phyloP scores from a whole-genome alignment of 2,888 invertebrate genomes.

The Cotesia congregata region DNA sequence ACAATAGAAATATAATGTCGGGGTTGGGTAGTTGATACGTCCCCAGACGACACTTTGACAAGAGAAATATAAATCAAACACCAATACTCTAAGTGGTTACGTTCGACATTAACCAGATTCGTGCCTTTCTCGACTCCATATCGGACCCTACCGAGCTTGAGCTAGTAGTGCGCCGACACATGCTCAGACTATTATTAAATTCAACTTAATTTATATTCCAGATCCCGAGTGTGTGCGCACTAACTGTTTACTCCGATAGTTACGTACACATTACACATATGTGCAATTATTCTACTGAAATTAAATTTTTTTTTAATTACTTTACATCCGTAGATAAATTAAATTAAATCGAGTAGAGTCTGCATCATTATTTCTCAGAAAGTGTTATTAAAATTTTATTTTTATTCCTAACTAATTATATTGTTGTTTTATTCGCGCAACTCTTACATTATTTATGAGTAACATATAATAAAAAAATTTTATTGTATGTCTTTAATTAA shows the following conservation, averaged over 20 bases:
- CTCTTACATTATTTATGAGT: no score
- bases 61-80: slow-evolving; percentile 69
- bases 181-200: slow-evolving; percentile 29
- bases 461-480: no score
- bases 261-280: slow-evolving; percentile 56
- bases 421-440: no score
- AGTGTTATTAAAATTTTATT: background rate
- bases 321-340: slow-evolving; percentile 13
- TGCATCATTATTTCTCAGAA: background rate
- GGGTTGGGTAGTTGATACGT: slow-evolving; percentile 41
- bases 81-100: slow-evolving; percentile 70
- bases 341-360: background rate
- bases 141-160: slow-evolving; percentile 54
- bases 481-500: no score
- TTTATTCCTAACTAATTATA: background rate
- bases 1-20: no score
- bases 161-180: slow-evolving; percentile 36
- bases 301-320: slow-evolving; percentile 35
- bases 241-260: no score
- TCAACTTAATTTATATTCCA: slow-evolving; percentile 37
- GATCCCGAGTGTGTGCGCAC: no score
- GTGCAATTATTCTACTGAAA: slow-evolving; percentile 58
- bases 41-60: slow-evolving; percentile 64
- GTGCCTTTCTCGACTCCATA: slow-evolving; percentile 33
- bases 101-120: slow-evolving; percentile 68